Evolutionary conservation across 2,113 vertebrate genomes (phyloP), one percentile per base, ranked within the genome.

Genomic region (Chroicocephalus ridibundus): DNA sequence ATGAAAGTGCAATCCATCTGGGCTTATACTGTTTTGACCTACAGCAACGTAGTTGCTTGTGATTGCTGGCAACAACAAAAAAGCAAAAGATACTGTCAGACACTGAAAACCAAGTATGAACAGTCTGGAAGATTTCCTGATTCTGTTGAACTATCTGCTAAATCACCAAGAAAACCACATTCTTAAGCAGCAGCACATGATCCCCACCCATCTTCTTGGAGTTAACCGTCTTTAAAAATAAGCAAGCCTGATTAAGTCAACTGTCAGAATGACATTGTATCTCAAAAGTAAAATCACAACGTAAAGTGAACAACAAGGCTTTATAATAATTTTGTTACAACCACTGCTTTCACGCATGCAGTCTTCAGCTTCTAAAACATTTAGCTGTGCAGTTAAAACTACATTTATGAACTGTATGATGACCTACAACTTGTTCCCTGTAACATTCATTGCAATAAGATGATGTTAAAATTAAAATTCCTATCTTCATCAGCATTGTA

Each of bases 121-220:
- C 42, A 92, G 88, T 92, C 89, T 93, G 72, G 69, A 95, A 81
- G 57, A 90, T 84, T 95, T 96, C 85, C 90, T 82, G 69, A 91
- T 91, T 93, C 88, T 92, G 46, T 27, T 90, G 55, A 86, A 40
- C 38, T 91, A 93, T 81, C 88, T 94, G 44, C 54, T 82, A 95
- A 86, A 95, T 57, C 78, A 95, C 66, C 64, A 83, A 64, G 51
- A 96, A 94, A 97, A 78, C 51, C 70, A 93, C 55, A 81, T 84
- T 95, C 52, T 81, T 79, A 76, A 75, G 47, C 69, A 91, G 72
- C 64, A 95, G 61, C 64, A 89, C 54, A 72, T 49, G 62, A 80
- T 94, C 47, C 26, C 64, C 57, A 62, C n/a, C 85, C 81, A 91
- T 76, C 9, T 69, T 84, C 36, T 46, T 62, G 25, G 82, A 91